These are phyloP conservation scores for Seira sanloemensis DNA, from an alignment of 2,888 invertebrate species.

Conservation along the genomic window DNA sequence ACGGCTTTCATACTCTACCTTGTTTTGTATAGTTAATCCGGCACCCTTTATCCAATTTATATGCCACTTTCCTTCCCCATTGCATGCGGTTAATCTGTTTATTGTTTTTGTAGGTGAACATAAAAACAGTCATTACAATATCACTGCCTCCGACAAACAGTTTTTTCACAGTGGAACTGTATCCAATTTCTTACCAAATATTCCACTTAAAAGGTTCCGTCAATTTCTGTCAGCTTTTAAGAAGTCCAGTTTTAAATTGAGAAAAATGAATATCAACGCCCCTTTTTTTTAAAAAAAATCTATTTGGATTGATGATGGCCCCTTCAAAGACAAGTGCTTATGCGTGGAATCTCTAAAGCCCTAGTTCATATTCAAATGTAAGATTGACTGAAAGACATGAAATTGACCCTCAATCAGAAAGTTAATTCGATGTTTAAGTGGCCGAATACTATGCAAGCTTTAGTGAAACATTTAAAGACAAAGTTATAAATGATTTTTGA, in stretches of 20 bases:
- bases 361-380: too few species aligned
- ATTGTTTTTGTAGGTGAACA: neutral
- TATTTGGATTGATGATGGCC: too few species aligned
- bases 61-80: neutral
- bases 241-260: slow-evolving; percentile 18
- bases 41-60: neutral
- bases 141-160: slow-evolving; percentile 26
- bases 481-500: too few species aligned
- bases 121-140: slow-evolving; percentile 34
- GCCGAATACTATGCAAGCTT: too few species aligned
- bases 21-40: neutral
- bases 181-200: slow-evolving; percentile 38
- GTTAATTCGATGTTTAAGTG: too few species aligned
- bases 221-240: slow-evolving; percentile 56
- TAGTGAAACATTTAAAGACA: too few species aligned
- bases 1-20: neutral
- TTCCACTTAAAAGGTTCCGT: slow-evolving; percentile 58
- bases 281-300: too few species aligned
- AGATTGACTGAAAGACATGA: too few species aligned
- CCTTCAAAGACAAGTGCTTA: too few species aligned
- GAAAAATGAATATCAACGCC: neutral
- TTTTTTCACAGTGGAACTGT: slow-evolving; percentile 22
- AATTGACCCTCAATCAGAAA: too few species aligned
- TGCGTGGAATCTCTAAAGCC: too few species aligned
- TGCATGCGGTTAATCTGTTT: neutral